phyloP scores from a whole-genome alignment of 2,797 vertebrate genomes.

The Borostomias antarcticus region DNA sequence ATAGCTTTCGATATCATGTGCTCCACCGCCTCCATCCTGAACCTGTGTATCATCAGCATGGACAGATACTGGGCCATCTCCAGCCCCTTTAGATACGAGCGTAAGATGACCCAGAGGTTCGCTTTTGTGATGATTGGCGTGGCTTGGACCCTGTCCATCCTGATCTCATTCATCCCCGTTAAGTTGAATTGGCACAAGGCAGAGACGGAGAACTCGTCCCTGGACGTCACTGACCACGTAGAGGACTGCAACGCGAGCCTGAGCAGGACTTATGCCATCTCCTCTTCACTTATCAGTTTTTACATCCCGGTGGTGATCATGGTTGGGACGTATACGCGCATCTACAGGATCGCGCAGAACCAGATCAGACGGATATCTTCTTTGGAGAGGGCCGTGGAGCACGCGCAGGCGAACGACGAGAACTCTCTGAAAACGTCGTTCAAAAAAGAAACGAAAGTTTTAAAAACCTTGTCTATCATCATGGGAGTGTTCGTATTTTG shows the following conservation, averaged over 20 bases:
- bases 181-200: slow-evolving; percentile 81
- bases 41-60: slow-evolving; percentile 84
- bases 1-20: slow-evolving; percentile 85
- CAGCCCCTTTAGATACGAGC: slow-evolving; percentile 75
- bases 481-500: slow-evolving; percentile 81
- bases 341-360: slow-evolving; percentile 76
- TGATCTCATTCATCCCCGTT: slow-evolving; percentile 83
- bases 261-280: slow-evolving; percentile 76
- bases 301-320: slow-evolving; percentile 83
- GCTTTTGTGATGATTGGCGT: slow-evolving; percentile 74
- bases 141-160: slow-evolving; percentile 79
- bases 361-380: slow-evolving; percentile 80
- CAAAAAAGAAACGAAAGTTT: slow-evolving; percentile 80
- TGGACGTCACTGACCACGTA: slow-evolving; percentile 16
- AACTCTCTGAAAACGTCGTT: slow-evolving; percentile 75
- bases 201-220: slow-evolving; percentile 24
- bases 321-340: slow-evolving; percentile 80
- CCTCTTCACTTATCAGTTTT: slow-evolving; percentile 83
- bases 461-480: slow-evolving; percentile 81
- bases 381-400: slow-evolving; percentile 68
- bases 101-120: slow-evolving; percentile 74
- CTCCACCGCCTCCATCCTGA: slow-evolving; percentile 84
- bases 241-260: slow-evolving; percentile 77
- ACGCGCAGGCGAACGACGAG: slow-evolving; percentile 59
- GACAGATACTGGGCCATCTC: slow-evolving; percentile 84